A percentile compares a stretch with the other conserved stretches of the same genome.
Conservation (phyloP, 1,140 invertebrate genomes). For the Atta colombica region DNA sequence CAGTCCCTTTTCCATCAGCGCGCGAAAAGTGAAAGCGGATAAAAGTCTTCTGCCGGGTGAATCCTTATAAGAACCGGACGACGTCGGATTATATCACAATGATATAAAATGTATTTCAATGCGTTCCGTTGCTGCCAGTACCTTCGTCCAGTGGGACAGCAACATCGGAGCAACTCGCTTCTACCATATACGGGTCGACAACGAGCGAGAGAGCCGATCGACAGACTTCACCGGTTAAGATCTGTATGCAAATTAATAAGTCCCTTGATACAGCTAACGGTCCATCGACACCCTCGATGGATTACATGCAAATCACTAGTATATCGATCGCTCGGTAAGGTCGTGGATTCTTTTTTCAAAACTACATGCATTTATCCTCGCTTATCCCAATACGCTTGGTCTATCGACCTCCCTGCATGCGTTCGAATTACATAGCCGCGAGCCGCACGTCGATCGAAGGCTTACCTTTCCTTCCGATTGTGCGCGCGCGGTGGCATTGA, state of each 20-base stretch:
- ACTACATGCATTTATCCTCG: not conserved
- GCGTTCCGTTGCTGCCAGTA: slow-evolving; percentile 48
- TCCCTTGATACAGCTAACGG: slow-evolving; percentile 60
- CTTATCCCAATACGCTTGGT: not conserved
- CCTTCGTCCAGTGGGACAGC: slow-evolving; percentile 8
- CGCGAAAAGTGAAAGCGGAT: slow-evolving; percentile 73
- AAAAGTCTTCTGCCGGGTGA: slow-evolving; percentile 43
- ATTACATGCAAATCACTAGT: slow-evolving; percentile 9
- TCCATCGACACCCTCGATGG: slow-evolving; percentile 63
- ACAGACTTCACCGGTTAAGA: slow-evolving; percentile 39
- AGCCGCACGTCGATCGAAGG: slow-evolving; percentile 4
- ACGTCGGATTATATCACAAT: slow-evolving; percentile 67
- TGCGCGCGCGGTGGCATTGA: slow-evolving; percentile 59
- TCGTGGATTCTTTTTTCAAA: slow-evolving; percentile 2
- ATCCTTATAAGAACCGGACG: slow-evolving; percentile 72
- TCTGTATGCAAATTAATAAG: slow-evolving; percentile 75
- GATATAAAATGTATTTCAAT: slow-evolving; percentile 73
- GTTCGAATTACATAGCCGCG: slow-evolving; percentile 8
- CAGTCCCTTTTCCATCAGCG: slow-evolving; percentile 63
- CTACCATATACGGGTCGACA: slow-evolving; percentile 68
- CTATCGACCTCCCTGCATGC: slow-evolving; percentile 29
- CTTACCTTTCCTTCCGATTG: slow-evolving; percentile 31
- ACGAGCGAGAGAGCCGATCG: slow-evolving; percentile 44
- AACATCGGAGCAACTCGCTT: slow-evolving; percentile 46
- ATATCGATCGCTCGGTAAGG: not conserved